Base-by-base conservation (phyloP, 2,888 invertebrate genomes). In the Hemistola chrysoprasaria region DNA sequence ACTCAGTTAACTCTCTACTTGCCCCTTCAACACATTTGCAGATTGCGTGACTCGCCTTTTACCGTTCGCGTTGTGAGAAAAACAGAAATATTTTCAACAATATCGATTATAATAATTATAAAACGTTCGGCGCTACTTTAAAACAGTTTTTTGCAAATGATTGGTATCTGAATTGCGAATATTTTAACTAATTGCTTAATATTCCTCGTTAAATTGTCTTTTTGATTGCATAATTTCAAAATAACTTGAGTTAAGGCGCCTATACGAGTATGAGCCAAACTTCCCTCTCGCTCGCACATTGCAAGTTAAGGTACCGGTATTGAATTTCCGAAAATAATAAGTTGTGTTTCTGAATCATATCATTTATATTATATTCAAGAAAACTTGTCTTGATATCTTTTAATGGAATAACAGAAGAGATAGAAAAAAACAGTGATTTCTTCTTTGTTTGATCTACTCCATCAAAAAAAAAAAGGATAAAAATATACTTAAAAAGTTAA, bases 11-110 rank as follows among this genome's bases (percentile, higher is more conserved):
- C 16, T 4, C 16, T 16, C 4, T 7, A 21, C 20, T 6, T 29
- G 33, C 10, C 8, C 34, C 41, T 39, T 47, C 60, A 56, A 56
- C 62, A 61, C 66, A 68, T 72, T 53, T 45, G 43, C 49, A 50
- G 62, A 62, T 77, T 66, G 75, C 78, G 73, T 78, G 75, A 69
- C 71, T 41, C 20, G 43, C 40, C 44, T 44, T 30, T 52, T 47
- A 36, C 51, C 46, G 44, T 53, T 54, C 47, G 53, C 57, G 45
- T 56, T 56, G 60, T 60, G 55, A 69, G 51, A 59, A 62, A 62
- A 48, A 59, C 62, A 56, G 51, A 54, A 56, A 57, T 56, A 39
- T 62, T 59, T 60, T 62, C 51, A 50, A 62, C 48, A 56, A 62
- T 55, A 56, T 48, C 49, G 48, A 50, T 54, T 48, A 53, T 48